Percentiles rank a stretch among this genome's conserved stretches.
phyloP scores from a whole-genome alignment of 2,113 vertebrate genomes.

The Mystacornis crossleyi region DNA sequence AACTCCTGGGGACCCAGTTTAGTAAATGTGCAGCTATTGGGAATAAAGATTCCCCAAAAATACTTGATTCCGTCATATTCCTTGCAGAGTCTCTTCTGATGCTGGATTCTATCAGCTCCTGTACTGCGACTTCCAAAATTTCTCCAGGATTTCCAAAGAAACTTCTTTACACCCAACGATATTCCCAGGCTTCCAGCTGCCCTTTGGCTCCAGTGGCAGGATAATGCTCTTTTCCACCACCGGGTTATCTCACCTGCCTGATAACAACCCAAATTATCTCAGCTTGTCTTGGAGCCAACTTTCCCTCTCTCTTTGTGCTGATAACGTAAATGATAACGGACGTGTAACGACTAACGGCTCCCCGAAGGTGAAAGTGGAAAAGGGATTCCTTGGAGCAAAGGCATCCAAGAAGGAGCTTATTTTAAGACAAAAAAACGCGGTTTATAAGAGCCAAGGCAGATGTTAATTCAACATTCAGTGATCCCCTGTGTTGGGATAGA shows the following conservation, averaged over 20 bases:
- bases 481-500: background rate
- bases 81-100: background rate
- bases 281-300: background rate
- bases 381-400: background rate
- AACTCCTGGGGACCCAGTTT: background rate
- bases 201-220: background rate
- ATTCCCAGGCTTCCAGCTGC: background rate
- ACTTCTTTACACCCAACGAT: accelerated
- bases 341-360: background rate
- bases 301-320: background rate
- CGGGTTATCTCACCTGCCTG: background rate
- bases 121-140: background rate
- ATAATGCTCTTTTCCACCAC: background rate
- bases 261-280: background rate
- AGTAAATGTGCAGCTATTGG: accelerated
- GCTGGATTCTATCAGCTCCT: background rate
- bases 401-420: background rate
- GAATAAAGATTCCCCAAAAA: background rate
- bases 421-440: background rate
- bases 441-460: background rate
- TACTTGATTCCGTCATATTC: background rate
- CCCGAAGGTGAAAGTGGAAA: background rate
- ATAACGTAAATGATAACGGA: background rate
- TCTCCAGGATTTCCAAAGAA: background rate
- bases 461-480: accelerated